Percentiles rank a stretch among this genome's conserved stretches.
Conservation (phyloP, 2,888 invertebrate genomes). For the Andrena bicolor region DNA sequence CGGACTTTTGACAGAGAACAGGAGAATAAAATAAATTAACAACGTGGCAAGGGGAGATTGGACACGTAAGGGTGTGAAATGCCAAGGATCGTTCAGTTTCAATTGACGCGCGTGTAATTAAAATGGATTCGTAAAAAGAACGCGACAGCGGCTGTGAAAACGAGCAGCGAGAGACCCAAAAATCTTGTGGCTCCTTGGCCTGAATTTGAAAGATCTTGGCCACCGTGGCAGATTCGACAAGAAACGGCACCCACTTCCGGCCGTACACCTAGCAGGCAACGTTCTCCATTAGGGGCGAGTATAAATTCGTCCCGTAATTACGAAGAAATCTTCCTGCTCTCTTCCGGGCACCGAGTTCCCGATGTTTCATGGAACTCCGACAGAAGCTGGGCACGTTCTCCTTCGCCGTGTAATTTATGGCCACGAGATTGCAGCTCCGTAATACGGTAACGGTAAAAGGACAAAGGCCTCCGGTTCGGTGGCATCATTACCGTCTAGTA, state of each 20-base stretch:
- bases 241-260: neutral
- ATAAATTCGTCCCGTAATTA: conserved; percentile 46
- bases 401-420: conserved; percentile 62
- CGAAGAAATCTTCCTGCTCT: conserved; percentile 47
- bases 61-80: neutral
- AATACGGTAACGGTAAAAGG: conserved; percentile 61
- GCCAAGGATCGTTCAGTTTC: neutral
- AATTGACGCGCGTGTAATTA: neutral
- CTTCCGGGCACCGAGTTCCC: conserved; percentile 13
- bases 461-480: conserved; percentile 51
- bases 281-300: conserved; percentile 32
- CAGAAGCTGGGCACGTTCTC: conserved; percentile 39
- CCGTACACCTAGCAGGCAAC: neutral
- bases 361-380: conserved; percentile 43
- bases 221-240: neutral
- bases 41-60: neutral
- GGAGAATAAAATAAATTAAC: neutral
- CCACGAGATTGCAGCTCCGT: conserved; percentile 47
- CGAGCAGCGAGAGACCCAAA: neutral
- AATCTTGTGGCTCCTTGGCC: neutral
- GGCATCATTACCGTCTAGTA: conserved; percentile 70
- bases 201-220: conserved; percentile 11
- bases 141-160: neutral
- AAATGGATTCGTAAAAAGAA: neutral
- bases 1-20: neutral